Evolutionary conservation across 53 echinoderm and acorn worm species (phyloP), one percentile per base, ranked within the genome.

Genomic region (Mesocentrotus franciscanus): DNA sequence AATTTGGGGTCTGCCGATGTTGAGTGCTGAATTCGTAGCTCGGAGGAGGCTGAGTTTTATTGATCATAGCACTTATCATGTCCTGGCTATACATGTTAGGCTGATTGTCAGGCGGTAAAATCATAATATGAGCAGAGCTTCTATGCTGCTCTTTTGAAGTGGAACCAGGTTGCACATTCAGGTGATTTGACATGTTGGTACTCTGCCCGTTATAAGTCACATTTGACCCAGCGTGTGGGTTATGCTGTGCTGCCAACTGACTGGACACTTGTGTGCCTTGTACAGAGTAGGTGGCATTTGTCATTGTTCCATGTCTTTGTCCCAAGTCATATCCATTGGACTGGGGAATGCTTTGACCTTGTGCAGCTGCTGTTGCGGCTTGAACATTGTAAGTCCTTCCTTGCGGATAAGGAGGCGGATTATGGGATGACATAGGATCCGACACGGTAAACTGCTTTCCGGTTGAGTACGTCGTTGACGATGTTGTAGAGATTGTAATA

Each of bases 21-120:
- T 97, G 97, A 1, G 97, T 97, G 93, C 98, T 98, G 74, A 96
- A 92, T 93, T 99, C 99, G 49, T 99, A 99, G 71, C 97, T 98
- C 0, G 99, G 99, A 30, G 99, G 99, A 18, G 99, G 99, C 87
- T 96, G 96, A 14, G 96, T 96, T 70, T 98, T 98, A 70, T 81
- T 98, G 56, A 98, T 97, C 97, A 98, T 96, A 57, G 97, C 97
- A 79, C 90, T 93, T 32, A 98, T 97, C 89, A 96, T 92, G 71
- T 97, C 96, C 59, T 76, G 95, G 90, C 96, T 95, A n/a, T 94
- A 94, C 24, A 93, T 95, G 59, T 78, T 90, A 60, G 96, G 22
- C n/a, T 97, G 85, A 87, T 92, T 96, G 34, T 96, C 96, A 0
- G 95, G 96, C 24, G 97, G 97, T 27, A 87, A 24, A 9, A 97